Conservation (phyloP, 2,888 invertebrate genomes). For the Tipula vernalis region DNA sequence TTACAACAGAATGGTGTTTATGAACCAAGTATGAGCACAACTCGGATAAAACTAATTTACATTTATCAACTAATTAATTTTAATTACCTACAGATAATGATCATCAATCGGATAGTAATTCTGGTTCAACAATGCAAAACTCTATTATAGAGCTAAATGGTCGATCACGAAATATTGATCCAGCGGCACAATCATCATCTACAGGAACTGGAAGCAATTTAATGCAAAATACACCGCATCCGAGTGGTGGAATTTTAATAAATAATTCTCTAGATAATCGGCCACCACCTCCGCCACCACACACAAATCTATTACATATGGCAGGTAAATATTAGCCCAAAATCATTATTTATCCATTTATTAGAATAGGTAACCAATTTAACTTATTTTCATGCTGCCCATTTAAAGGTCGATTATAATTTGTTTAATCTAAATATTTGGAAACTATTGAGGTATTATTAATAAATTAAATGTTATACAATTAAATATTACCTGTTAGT, state of each 20-base stretch:
- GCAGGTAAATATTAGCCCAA: slow-evolving; percentile 46
- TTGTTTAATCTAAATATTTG: neutral
- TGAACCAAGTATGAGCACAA: slow-evolving; percentile 46
- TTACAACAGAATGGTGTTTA: slow-evolving; percentile 66
- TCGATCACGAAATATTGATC: slow-evolving; percentile 7
- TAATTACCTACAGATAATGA: slow-evolving; percentile 10
- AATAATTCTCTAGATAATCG: slow-evolving; percentile 39
- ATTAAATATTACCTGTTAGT: too few species aligned
- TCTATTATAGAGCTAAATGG: slow-evolving; percentile 13
- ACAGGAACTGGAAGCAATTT: slow-evolving; percentile 18
- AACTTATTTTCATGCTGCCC: neutral
- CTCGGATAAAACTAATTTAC: neutral
- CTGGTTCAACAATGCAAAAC: slow-evolving; percentile 14
- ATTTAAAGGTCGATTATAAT: neutral
- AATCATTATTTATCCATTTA: neutral
- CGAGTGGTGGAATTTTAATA: slow-evolving; percentile 40
- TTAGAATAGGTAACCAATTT: neutral
- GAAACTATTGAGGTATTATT: neutral
- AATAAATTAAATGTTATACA: neutral
- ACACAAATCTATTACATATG: slow-evolving; percentile 68
- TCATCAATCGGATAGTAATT: slow-evolving; percentile 11
- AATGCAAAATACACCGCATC: slow-evolving; percentile 9
- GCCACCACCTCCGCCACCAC: slow-evolving; percentile 59
- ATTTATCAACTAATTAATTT: neutral
- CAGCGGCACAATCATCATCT: slow-evolving; percentile 13